These are phyloP conservation scores for Pelusios castaneus DNA, from an alignment of 2,113 vertebrate genomes.

Conservation along the genomic window DNA sequence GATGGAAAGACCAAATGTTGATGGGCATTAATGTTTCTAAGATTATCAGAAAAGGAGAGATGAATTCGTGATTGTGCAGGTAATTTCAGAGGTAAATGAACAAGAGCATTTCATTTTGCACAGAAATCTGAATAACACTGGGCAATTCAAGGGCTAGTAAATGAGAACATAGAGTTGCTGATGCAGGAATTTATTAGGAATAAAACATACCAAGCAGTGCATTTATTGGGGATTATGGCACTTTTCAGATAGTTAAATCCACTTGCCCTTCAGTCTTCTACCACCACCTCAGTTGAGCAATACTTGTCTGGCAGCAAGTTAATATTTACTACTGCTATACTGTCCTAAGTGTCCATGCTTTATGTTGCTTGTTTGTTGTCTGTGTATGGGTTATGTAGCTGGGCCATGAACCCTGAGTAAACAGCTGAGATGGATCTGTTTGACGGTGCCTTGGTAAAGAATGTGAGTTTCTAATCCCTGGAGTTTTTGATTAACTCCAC, in stretches of 20 bases:
- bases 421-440: background rate
- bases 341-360: rapidly evolving
- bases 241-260: background rate
- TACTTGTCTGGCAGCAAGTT: background rate
- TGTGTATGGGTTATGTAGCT: background rate
- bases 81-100: background rate
- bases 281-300: background rate
- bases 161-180: background rate
- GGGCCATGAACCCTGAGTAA: background rate
- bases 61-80: background rate
- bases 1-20: background rate
- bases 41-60: background rate
- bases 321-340: background rate
- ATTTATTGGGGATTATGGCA: rapidly evolving
- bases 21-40: background rate
- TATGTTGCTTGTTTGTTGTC: background rate
- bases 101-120: background rate
- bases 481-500: background rate
- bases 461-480: background rate
- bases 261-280: background rate
- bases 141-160: background rate
- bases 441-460: background rate
- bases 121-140: background rate
- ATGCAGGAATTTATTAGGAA: background rate
- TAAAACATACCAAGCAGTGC: rapidly evolving